A percentile compares a stretch with the other conserved stretches of the same genome.
phyloP scores from a whole-genome alignment of 35 echinoderm and acorn worm species.

The Amphiura filiformis region DNA sequence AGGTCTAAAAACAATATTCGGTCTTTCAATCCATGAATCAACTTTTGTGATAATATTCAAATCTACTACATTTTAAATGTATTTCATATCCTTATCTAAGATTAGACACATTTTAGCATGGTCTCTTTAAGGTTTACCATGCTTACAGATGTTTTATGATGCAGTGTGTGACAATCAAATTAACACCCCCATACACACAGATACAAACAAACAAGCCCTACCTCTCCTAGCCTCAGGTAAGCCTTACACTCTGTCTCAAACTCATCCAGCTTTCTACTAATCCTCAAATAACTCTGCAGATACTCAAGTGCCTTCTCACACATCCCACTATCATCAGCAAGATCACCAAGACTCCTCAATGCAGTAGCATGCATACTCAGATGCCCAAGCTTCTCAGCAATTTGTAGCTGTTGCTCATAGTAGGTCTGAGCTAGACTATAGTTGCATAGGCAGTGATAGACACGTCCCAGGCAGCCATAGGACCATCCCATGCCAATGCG shows the following conservation, averaged over 20 bases:
- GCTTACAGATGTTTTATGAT: too few relatives aligned
- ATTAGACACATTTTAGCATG: too few relatives aligned
- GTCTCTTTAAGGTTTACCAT: too few relatives aligned
- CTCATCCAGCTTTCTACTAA: constrained; percentile 87
- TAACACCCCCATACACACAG: too few relatives aligned
- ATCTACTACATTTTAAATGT: too few relatives aligned
- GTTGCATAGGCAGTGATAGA: constrained; percentile 71
- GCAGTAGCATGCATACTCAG: constrained; percentile 61
- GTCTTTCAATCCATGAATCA: too few relatives aligned
- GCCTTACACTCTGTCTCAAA: constrained; percentile 89
- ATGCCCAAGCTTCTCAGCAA: constrained; percentile 70
- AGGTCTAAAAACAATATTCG: too few relatives aligned
- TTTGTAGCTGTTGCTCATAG: constrained; percentile 81
- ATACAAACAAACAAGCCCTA: too few relatives aligned
- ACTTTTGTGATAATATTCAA: too few relatives aligned
- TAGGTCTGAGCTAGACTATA: constrained; percentile 66
- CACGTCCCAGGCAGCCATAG: constrained; percentile 79
- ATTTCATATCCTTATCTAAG: too few relatives aligned
- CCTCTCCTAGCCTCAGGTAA: constrained; percentile 66
- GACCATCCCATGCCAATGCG: constrained; percentile 57
- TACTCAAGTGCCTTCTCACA: constrained; percentile 56
- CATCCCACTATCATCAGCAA: constrained; percentile 50
- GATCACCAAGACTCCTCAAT: constrained; percentile 64
- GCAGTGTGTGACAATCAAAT: too few relatives aligned
- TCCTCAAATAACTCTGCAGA: constrained; percentile 61